These are phyloP conservation scores for Phalanger gymnotis DNA, from an alignment of 2,797 vertebrate genomes.

Conservation along the genomic window DNA sequence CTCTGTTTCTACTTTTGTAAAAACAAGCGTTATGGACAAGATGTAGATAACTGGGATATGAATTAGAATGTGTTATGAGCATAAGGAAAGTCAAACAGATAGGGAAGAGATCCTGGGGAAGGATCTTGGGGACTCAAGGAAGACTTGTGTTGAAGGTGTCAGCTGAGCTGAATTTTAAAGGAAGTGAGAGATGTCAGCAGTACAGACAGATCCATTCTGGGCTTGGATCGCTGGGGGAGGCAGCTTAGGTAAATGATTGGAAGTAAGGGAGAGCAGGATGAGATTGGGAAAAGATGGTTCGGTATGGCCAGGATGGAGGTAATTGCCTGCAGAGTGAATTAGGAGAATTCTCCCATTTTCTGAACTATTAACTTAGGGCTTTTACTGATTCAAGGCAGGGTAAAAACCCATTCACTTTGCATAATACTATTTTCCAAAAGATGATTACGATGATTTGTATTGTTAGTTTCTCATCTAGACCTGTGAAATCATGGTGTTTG, in stretches of 20 bases:
- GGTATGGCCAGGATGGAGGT: not conserved
- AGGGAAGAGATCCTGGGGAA: not conserved
- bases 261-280: not conserved
- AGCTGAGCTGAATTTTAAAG: not conserved
- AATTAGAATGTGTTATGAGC: not conserved
- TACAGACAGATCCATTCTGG: not conserved
- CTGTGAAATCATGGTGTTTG: not conserved
- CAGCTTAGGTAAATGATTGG: not conserved
- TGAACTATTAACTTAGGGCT: not conserved
- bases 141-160: not conserved
- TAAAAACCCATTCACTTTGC: not conserved
- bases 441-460: not conserved
- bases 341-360: not conserved
- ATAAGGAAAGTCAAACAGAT: not conserved
- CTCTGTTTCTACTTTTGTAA: not conserved
- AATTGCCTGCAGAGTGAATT: not conserved
- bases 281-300: not conserved
- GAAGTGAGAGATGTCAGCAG: not conserved
- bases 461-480: not conserved
- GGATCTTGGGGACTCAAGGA: not conserved
- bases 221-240: not conserved
- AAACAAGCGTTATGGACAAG: not conserved
- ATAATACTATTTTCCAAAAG: not conserved
- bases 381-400: not conserved
- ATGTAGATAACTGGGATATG: not conserved